phyloP scores from a whole-genome alignment of 2,888 invertebrate genomes.

The Lasioglossum marginatum region DNA sequence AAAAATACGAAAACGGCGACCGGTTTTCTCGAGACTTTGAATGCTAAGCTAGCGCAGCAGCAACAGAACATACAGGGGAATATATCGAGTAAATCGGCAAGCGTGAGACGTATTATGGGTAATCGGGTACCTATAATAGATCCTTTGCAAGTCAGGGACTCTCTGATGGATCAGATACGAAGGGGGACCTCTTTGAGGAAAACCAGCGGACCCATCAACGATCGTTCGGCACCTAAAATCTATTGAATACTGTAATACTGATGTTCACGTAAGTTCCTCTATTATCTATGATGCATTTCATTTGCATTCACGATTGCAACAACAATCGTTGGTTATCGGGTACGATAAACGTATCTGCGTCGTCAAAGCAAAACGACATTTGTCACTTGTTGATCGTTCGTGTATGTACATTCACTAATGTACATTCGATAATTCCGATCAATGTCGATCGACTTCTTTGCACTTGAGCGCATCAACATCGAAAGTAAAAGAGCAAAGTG shows the following conservation, averaged over 20 bases:
- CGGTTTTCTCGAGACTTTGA: conserved; percentile 92
- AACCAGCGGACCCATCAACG: conserved; percentile 90
- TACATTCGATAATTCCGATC: conserved; percentile 44
- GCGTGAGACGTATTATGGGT: conserved; percentile 82
- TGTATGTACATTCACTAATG: conserved; percentile 44
- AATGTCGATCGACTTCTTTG: conserved; percentile 40
- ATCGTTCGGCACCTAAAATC: conserved; percentile 95
- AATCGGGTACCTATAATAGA: conserved; percentile 82
- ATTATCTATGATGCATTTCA: conserved; percentile 40
- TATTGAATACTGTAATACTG: conserved; percentile 85
- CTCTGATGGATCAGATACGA: conserved; percentile 97
- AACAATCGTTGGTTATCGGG: conserved; percentile 19
- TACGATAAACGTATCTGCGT: conserved; percentile 23
- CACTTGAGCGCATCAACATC: conserved; percentile 34
- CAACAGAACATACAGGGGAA: conserved; percentile 84
- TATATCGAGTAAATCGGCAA: conserved; percentile 79
- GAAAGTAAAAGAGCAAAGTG: conserved; percentile 38
- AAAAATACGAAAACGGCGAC: conserved; percentile 84
- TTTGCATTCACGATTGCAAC: conserved; percentile 37
- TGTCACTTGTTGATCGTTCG: conserved; percentile 28
- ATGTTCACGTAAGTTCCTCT: conserved; percentile 64
- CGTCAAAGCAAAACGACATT: conserved; percentile 20
- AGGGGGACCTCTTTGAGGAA: conserved; percentile 93
- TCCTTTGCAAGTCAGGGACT: conserved; percentile 86
- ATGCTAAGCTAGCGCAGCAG: conserved; percentile 91